Base-by-base conservation (phyloP, 2,888 invertebrate species). In the Orthosia gracilis region DNA sequence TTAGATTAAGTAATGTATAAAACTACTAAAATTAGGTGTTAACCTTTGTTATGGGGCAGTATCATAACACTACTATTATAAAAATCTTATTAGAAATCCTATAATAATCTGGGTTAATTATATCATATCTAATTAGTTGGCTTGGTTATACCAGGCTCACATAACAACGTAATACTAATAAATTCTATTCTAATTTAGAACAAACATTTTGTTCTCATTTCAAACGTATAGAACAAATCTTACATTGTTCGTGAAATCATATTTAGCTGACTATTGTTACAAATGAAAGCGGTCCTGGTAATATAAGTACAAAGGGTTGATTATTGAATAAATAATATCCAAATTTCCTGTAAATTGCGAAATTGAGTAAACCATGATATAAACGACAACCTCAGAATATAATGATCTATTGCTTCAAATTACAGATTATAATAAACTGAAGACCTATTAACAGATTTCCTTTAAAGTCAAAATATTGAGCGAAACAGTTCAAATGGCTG, bases 251-350 rank as follows among this genome's bases (percentile, higher is more conserved):
- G 26, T 50, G 47, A 50, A 61, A 75, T 74, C 26, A 68, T 68
- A 40, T 68, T 61, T 61, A 55, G 26, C 18, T 26, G 61, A 17
- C 61, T 69, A 68, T 75, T 75, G 61, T 75, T 75, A 49, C 15
- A 45, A 49, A 69, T 61, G 40, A 75, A 50, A 69, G 26, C 26
- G 18, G 45, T 9, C 1, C 13, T 17, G 13, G 9, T 62, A 55
- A 69, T 55, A 11, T 69, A 13, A 11, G 49, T 62, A 50, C 61
- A 75, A 62, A 57, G 75, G 75, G 61, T 69, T 50, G 55, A 69
- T 23, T 69, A 62, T 62, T 76, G 49, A 69, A 76, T 69, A 57
- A 75, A 57, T 75, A 45, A 76, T 75, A 26, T 50, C 21, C 50
- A 62, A 69, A 55, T 68, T 75, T 40, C 26, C 21, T 15, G n/a